Evolutionary conservation across 2,888 invertebrate species (phyloP).

Genomic region (Stenodema calcarata): DNA sequence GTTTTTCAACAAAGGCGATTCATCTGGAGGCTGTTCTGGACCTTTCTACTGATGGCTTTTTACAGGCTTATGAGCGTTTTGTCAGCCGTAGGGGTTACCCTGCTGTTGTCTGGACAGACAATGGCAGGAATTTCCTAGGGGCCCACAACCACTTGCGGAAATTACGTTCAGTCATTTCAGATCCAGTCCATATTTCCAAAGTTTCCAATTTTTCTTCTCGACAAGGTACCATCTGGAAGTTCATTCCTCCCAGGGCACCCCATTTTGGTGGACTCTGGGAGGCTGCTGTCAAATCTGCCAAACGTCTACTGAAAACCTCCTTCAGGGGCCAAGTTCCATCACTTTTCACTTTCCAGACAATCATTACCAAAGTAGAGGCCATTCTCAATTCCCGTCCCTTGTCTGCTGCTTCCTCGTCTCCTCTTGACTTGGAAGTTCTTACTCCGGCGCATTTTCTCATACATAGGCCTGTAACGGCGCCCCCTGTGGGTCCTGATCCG

Average conservation of each 20-base stretch:
- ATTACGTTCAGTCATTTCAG: not conserved
- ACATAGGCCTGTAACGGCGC: not conserved
- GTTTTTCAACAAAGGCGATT: not conserved
- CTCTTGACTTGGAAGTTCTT: not conserved
- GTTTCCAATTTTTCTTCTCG: not conserved
- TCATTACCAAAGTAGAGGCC: not conserved
- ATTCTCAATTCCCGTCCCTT: slow-evolving; percentile 18
- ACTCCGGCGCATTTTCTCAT: slow-evolving; percentile 28
- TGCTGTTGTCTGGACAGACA: slow-evolving; percentile 22
- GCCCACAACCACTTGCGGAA: not conserved
- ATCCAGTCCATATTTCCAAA: not conserved
- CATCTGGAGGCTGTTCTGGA: not conserved
- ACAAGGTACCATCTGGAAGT: not conserved
- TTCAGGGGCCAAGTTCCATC: not conserved
- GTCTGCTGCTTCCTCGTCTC: not conserved
- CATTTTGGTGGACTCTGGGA: slow-evolving; percentile 23
- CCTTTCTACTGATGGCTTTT: not conserved
- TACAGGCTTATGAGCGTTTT: slow-evolving; percentile 18
- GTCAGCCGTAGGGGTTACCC: slow-evolving; percentile 9
- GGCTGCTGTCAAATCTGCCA: not conserved
- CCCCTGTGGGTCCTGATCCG: not conserved
- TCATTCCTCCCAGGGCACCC: slow-evolving; percentile 24
- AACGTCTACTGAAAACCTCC: not conserved
- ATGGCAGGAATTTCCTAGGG: slow-evolving; percentile 17
- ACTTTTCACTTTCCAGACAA: not conserved